These are phyloP conservation scores for Podarcis cretensis DNA, from an alignment of 2,113 vertebrate genomes.

Conservation along the genomic window DNA sequence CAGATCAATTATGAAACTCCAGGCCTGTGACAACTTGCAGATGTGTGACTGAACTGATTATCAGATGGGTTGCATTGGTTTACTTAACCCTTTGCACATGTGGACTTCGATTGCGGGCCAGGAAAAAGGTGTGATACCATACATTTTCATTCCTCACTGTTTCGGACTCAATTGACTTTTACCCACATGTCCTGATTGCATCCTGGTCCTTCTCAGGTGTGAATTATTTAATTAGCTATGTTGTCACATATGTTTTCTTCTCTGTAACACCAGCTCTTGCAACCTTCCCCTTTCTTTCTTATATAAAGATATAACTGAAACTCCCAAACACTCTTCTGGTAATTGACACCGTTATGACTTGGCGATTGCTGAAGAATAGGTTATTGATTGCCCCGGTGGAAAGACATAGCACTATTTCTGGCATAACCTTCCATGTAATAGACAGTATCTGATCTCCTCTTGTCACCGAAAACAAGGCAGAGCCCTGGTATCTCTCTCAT, in stretches of 20 bases:
- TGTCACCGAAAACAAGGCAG: neutral
- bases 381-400: conserved; percentile 11
- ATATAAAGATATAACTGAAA: conserved; percentile 2
- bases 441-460: neutral
- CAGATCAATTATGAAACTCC: neutral
- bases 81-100: conserved; percentile 17
- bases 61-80: conserved; percentile 3
- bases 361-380: neutral
- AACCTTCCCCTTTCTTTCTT: neutral
- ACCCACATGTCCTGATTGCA: conserved; percentile 11
- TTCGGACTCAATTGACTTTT: neutral
- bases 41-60: conserved; percentile 37
- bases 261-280: neutral
- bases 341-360: neutral
- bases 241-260: conserved; percentile 20
- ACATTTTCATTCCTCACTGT: conserved; percentile 14
- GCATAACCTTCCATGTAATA: neutral
- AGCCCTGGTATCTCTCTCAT: neutral
- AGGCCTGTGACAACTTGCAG: conserved; percentile 8
- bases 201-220: neutral
- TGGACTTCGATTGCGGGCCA: neutral
- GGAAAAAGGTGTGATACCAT: neutral
- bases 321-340: neutral
- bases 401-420: conserved; percentile 1
- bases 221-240: conserved; percentile 23